Evolutionary conservation across 2,888 invertebrate genomes (phyloP), one percentile per base, ranked within the genome.

Genomic region (Zygothrica quintamaculata): DNA sequence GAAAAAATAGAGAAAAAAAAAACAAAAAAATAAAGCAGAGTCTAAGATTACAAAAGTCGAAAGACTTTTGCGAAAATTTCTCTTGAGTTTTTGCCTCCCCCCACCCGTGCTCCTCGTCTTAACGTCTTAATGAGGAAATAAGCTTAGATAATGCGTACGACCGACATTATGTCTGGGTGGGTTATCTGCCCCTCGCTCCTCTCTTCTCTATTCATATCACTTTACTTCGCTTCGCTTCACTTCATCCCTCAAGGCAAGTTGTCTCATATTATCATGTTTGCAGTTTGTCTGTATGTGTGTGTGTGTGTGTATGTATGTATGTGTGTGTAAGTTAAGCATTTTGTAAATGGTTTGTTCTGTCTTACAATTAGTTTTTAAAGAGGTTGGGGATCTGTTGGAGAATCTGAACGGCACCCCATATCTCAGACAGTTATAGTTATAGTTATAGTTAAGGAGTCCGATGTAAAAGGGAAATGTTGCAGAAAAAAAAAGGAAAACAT

Each of bases 281-380:
- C 77, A 86, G 80, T 79, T 85, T 22, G 18, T 22, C 2, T 22
- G 18, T 22, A 22, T 22, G 5, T 22, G 18, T 22, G 18, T 22
- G 18, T 22, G 18, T 22, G 18, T 22, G 18, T 22, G 18, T 22
- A 5, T 22, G 18, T 22, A 5, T 22, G 18, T 22, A 3, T 22
- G 18, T 22, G 18, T 22, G 61, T 81, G 80, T 86, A 80, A 74
- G 57, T 86, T 84, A 79, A 86, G 80, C 74, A 79, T 82, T 80
- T 80, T 80, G 77, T 82, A 85, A 85, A 85, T 80, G 86, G 77
- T 86, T 84, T 86, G 87, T 84, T 84, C 86, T 81, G 84, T 81
- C 84, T 77, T 84, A 77, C 84, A 81, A 81, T 81, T 81, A 84
- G 87, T 86, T 86, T 86, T n/a, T 77, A 66, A 86, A 84, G 84